Base-by-base conservation (phyloP, 2,888 invertebrate species). In the Ectropis crepuscularia region DNA sequence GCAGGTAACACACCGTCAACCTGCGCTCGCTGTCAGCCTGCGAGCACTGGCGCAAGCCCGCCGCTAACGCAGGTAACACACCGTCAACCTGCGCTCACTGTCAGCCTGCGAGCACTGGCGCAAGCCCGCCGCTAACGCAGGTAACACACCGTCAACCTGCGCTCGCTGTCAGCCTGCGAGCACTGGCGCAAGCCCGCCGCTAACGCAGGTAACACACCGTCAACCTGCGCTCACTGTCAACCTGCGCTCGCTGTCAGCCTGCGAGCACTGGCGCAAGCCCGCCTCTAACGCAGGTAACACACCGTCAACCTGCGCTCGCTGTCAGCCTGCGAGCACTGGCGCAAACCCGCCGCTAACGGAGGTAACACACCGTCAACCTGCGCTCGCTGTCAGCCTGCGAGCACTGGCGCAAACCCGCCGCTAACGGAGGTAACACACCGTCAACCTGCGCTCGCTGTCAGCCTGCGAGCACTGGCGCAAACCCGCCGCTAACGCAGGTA, bases 181-280 rank as follows among this genome's bases (percentile, higher is more conserved):
- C 92, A 94, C 67, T 99, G 99, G 99, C 83, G 82, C 75, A 61
- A 36, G 72, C 74, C 46, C 76, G 74, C 48, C n/a, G n/a, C n/a
- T n/a, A n/a, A n/a, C n/a, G n/a, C n/a, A n/a, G n/a, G n/a, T n/a
- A n/a, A n/a, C n/a, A n/a, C n/a, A 99, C 99, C 0, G 99, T 99
- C 0, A 99, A 99, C 92, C 80, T 94, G 65, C 94, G 98, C 68
- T 99, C 99, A 99, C 99, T 0, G 99, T 99, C 0, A 99, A 99
- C 92, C 80, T 94, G 65, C 94, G 98, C 68, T 99, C 99, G 61
- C 94, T 99, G 12, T 92, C 94, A 75, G 98, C 96, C 2, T 99
- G 99, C 86, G 87, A 94, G 55, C 92, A 94, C 67, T 99, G 99
- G 99, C 83, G 82, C 75, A 61, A 36, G 72, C 74, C 46, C 76